Conservation (phyloP, 2,888 invertebrate species). For the Lycaena phlaeas region DNA sequence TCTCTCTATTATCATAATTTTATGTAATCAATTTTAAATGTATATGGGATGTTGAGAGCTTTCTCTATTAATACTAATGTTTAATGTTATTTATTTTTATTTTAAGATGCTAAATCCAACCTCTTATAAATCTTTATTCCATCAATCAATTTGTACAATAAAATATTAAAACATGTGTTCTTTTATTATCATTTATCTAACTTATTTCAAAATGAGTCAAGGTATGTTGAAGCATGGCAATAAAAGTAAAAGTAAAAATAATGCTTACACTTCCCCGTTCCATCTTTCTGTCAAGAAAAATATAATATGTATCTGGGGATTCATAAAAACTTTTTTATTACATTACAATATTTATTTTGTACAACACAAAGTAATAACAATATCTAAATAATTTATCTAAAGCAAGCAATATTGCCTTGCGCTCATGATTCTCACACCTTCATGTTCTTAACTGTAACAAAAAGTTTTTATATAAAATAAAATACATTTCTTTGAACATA, state of each 20-base stretch:
- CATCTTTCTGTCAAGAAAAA: not conserved
- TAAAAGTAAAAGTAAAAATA: too few relatives aligned
- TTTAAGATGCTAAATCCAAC: constrained; percentile 46
- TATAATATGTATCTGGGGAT: not conserved
- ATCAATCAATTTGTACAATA: constrained; percentile 64
- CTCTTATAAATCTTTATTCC: constrained; percentile 62
- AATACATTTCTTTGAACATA: too few relatives aligned
- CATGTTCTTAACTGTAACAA: constrained; percentile 42
- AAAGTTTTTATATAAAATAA: constrained; percentile 10
- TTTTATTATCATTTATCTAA: constrained; percentile 15
- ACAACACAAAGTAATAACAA: constrained; percentile 51
- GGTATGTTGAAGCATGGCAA: too few relatives aligned
- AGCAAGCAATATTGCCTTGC: constrained; percentile 28
- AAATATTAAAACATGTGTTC: constrained; percentile 42
- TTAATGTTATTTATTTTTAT: constrained; percentile 36
- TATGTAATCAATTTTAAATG: constrained; percentile 36
- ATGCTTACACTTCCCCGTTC: too few relatives aligned
- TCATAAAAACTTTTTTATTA: constrained; percentile 5
- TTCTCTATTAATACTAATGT: constrained; percentile 41
- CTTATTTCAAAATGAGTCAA: not conserved
- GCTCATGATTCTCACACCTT: constrained; percentile 34
- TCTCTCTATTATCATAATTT: constrained; percentile 24
- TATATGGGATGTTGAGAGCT: constrained; percentile 59
- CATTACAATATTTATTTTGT: constrained; percentile 48
- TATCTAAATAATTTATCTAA: constrained; percentile 46